phyloP scores from a whole-genome alignment of 2,113 vertebrate genomes.

The Sander lucioperca region DNA sequence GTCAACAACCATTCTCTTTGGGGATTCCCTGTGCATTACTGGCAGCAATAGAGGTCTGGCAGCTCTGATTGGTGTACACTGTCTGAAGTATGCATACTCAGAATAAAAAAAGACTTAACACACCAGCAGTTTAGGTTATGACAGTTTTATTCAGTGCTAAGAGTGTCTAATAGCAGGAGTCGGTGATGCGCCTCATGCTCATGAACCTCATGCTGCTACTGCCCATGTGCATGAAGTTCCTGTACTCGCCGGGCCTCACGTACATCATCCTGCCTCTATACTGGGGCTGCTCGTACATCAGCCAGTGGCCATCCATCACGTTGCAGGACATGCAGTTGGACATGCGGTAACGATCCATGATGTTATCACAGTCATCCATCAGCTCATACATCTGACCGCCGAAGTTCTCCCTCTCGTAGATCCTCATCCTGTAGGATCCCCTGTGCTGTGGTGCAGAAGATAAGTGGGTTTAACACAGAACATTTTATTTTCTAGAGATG shows the following conservation, averaged over 20 bases:
- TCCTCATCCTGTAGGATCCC: conserved; percentile 81
- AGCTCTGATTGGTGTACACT: background rate
- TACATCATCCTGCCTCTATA: conserved; percentile 82
- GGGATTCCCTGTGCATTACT: background rate
- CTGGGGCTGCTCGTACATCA: conserved; percentile 82
- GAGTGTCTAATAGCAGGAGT: conserved; percentile 74
- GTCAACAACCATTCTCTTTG: background rate
- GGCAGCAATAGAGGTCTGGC: background rate
- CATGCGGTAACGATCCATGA: conserved; percentile 81
- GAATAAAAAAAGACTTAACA: conserved; percentile 1
- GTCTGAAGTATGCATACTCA: background rate
- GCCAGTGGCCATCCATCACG: conserved; percentile 86
- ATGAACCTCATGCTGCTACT: conserved; percentile 68
- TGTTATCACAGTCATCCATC: conserved; percentile 81
- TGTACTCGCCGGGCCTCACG: conserved; percentile 79
- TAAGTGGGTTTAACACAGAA: background rate
- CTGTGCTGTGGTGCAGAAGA: conserved; percentile 65
- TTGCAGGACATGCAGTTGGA: conserved; percentile 84
- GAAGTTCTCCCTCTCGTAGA: conserved; percentile 85
- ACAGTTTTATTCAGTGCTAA: conserved; percentile 75
- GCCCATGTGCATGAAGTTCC: conserved; percentile 76
- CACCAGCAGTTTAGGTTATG: conserved; percentile 23
- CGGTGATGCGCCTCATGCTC: conserved; percentile 80
- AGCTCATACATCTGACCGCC: conserved; percentile 81
- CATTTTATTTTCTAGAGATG: background rate